Percentiles rank a stretch among this genome's conserved stretches.
Conservation (phyloP, 2,113 vertebrate species). For the Indri indri region DNA sequence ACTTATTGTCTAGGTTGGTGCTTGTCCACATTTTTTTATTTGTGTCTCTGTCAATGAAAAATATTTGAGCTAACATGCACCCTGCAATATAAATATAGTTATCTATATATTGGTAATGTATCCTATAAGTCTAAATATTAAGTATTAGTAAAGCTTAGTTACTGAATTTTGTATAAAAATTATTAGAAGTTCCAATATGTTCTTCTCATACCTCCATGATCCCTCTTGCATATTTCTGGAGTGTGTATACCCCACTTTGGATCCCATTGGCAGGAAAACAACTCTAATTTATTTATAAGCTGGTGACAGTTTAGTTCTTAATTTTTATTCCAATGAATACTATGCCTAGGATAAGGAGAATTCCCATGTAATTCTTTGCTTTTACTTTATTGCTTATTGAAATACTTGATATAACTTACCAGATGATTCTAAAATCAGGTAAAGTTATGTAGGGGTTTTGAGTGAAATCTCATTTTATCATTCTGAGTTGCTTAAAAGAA, state of each 20-base stretch:
- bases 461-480: background rate
- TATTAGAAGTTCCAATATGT: background rate
- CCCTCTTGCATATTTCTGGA: background rate
- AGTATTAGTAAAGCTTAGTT: background rate
- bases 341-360: background rate
- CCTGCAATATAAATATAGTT: background rate
- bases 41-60: background rate
- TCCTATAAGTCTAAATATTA: background rate
- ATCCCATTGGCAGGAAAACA: background rate
- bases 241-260: background rate
- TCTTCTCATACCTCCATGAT: background rate
- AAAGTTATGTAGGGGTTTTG: constrained; percentile 9
- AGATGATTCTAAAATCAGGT: background rate
- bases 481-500: constrained; percentile 41
- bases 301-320: background rate
- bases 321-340: background rate
- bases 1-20: background rate
- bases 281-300: background rate
- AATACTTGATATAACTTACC: background rate
- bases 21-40: constrained; percentile 10
- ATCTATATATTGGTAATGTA: background rate
- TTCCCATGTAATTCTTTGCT: background rate
- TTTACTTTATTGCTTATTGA: background rate
- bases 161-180: background rate
- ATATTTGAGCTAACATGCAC: background rate